Base-by-base conservation (phyloP, 2,888 invertebrate genomes). In the Phytoseiulus persimilis region DNA sequence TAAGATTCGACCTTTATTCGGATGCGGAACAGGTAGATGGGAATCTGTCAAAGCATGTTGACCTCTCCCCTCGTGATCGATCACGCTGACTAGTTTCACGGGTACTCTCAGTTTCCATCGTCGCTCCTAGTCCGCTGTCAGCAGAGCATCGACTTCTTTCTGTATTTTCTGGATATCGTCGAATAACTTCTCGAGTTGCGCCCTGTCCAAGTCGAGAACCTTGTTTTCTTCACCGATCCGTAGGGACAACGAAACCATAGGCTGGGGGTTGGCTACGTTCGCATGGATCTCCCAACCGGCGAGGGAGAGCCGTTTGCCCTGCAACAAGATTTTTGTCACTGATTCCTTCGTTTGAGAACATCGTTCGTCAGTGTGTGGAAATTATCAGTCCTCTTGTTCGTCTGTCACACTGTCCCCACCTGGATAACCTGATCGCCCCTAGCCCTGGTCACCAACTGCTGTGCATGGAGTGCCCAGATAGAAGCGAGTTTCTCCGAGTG, bases 401-500 rank as follows among this genome's bases (percentile, higher is more conserved):
- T 6, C 3, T 39, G 3, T 39, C 39, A 65, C 28, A 87, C 6
- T 28, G 45, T n/a, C n/a, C 32, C 5, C 9, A 87, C 87, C 33
- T 87, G 87, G 14, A 33, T 87, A 45, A 45, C 33, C 39, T 87
- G 87, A 33, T 33, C 39, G 33, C 87, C 87, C 87, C 87, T 87
- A 87, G 87, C 87, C 39, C 32, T 6, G 33, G 28, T 32, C n/a
- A 87, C 87, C 28, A 87, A 39, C 23, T 33, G 45, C 14, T 87
- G 87, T 87, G 87, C 87, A 33, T 87, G 32, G 32, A 87, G 31
- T n/a, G 87, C 87, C 87, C 87, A 87, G n/a, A 87, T 45, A 87
- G 87, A 87, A n/a, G 87, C 87, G 33, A 87, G 32, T 32, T 87
- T 87, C 87, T 87, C 87, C n/a, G 87, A 33, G 87, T n/a, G 87